Evolutionary conservation across 2,797 vertebrate species (phyloP).

Genomic region (Microcaecilia unicolor): DNA sequence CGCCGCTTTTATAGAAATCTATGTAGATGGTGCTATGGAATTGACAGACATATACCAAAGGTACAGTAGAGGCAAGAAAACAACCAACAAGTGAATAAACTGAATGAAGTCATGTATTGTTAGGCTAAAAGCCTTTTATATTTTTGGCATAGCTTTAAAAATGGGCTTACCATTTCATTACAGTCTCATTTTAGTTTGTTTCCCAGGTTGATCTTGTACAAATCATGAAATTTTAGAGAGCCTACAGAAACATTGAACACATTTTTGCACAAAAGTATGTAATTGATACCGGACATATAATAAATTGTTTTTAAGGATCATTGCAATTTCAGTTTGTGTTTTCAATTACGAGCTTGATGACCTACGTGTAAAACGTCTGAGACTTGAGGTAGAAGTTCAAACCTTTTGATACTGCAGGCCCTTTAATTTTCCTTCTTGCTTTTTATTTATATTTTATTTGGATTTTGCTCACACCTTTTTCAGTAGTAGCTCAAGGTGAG

Average conservation of each 20-base stretch:
- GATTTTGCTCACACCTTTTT: too few species aligned
- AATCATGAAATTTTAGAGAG: not conserved
- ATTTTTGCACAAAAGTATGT: constrained; percentile 7
- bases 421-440: too few species aligned
- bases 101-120: too few species aligned
- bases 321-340: too few species aligned
- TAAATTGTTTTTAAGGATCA: constrained; percentile 7
- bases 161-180: not conserved
- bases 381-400: too few species aligned
- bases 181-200: not conserved
- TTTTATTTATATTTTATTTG: too few species aligned
- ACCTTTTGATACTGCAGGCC: too few species aligned
- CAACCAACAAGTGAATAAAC: too few species aligned
- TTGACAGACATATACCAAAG: not conserved
- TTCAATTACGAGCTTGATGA: too few species aligned
- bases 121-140: too few species aligned
- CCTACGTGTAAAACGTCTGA: too few species aligned
- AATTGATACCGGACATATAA: not conserved
- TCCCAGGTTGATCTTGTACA: constrained; percentile 4
- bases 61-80: not conserved
- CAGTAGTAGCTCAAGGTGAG: too few species aligned
- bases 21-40: not conserved
- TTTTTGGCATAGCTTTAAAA: not conserved
- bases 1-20: not conserved
- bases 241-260: not conserved